A percentile compares a stretch with the other conserved stretches of the same genome.
phyloP scores from a whole-genome alignment of 2,113 vertebrate genomes.

The Ovis canadensis region DNA sequence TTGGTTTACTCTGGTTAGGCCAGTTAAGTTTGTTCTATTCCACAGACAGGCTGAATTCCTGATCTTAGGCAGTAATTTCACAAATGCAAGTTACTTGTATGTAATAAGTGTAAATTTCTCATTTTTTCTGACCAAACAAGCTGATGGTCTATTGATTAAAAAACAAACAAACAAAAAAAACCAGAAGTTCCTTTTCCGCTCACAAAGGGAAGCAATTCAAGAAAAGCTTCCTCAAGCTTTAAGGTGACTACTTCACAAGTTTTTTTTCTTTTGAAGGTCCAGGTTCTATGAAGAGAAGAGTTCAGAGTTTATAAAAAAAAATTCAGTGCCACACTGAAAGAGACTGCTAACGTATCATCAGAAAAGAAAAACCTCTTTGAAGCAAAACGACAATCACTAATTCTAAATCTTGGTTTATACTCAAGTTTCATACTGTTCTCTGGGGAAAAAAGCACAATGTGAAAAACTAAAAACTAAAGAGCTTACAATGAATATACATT shows the following conservation, averaged over 20 bases:
- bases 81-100: not conserved
- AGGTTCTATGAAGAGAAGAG: not conserved
- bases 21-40: constrained; percentile 9
- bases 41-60: constrained; percentile 9
- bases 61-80: constrained; percentile 14
- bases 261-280: constrained; percentile 22
- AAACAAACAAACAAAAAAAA: not conserved
- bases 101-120: not conserved
- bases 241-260: not conserved
- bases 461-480: not conserved
- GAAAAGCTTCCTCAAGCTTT: constrained; percentile 30
- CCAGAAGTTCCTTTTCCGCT: constrained; percentile 11
- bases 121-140: constrained; percentile 23
- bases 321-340: not conserved
- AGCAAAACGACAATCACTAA: not conserved
- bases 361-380: constrained; percentile 6
- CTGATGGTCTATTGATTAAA: not conserved
- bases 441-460: not conserved
- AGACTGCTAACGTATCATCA: not conserved
- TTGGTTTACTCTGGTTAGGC: not conserved
- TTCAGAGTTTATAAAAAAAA: constrained; percentile 16
- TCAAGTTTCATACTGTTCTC: not conserved
- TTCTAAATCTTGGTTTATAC: not conserved
- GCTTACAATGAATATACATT: not conserved
- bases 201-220: not conserved